These are phyloP conservation scores for Triops longicaudatus DNA, from an alignment of 1,140 invertebrate species.

Conservation along the genomic window DNA sequence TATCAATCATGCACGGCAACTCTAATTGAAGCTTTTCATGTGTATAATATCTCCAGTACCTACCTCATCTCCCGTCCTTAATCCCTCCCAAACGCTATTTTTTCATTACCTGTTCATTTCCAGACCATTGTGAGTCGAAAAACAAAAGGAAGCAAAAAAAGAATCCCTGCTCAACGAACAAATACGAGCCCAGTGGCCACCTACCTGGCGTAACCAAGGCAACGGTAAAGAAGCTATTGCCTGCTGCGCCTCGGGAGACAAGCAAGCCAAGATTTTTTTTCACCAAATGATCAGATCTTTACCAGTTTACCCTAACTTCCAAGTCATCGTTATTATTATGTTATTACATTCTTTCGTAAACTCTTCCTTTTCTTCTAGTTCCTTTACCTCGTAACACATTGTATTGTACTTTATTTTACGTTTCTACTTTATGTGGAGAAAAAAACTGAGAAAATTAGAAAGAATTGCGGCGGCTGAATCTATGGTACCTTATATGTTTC, in stretches of 20 bases:
- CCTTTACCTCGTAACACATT: background rate
- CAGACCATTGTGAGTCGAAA: background rate
- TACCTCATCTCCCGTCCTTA: background rate
- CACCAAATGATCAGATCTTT: background rate
- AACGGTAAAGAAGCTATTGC: background rate
- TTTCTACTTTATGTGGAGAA: too few species aligned
- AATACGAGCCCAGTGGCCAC: too few species aligned
- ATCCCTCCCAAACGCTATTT: background rate
- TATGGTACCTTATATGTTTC: too few species aligned
- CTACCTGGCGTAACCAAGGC: background rate
- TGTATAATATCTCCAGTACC: background rate
- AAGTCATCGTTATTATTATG: background rate
- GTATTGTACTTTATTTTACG: too few species aligned
- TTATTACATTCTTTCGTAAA: background rate
- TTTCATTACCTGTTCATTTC: background rate
- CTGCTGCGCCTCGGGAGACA: too few species aligned
- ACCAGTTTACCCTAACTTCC: background rate
- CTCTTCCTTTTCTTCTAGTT: background rate
- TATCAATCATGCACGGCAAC: background rate
- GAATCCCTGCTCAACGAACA: background rate
- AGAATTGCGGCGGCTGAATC: too few species aligned
- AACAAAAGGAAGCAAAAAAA: background rate
- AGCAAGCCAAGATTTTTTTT: too few species aligned
- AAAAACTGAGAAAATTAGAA: too few species aligned
- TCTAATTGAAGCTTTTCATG: conserved; percentile 12